phyloP scores from a whole-genome alignment of 2,888 invertebrate species.

The Phaedon cochleariae region DNA sequence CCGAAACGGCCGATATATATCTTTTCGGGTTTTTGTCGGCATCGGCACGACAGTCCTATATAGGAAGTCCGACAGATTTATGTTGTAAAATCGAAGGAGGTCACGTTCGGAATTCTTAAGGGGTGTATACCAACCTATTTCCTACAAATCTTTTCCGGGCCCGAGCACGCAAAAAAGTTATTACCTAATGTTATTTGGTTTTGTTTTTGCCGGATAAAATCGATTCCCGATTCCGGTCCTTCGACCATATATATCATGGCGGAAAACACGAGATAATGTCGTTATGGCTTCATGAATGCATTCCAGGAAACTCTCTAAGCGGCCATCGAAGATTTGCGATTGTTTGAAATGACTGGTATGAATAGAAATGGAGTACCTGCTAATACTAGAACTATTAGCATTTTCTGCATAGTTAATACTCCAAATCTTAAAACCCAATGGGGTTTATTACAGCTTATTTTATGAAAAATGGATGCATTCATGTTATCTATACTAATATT shows the following conservation, averaged over 20 bases:
- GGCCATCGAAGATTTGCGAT: too few relatives aligned
- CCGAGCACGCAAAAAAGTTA: constrained; percentile 40
- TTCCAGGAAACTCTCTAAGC: too few relatives aligned
- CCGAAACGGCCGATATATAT: constrained; percentile 40
- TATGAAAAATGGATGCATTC: too few relatives aligned
- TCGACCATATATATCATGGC: constrained; percentile 17
- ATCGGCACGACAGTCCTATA: constrained; percentile 37
- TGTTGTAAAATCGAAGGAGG: constrained; percentile 31
- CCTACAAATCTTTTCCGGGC: constrained; percentile 43
- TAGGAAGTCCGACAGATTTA: constrained; percentile 42
- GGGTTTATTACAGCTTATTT: too few relatives aligned
- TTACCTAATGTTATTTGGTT: constrained; percentile 38
- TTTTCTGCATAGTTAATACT: too few relatives aligned
- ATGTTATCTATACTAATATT: too few relatives aligned
- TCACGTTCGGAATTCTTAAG: constrained; percentile 34
- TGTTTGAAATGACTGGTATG: too few relatives aligned
- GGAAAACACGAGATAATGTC: neutral
- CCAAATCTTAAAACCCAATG: too few relatives aligned
- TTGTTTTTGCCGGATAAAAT: constrained; percentile 29
- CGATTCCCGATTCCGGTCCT: constrained; percentile 26
- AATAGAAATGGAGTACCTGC: too few relatives aligned
- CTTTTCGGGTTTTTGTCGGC: constrained; percentile 37
- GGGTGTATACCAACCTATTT: constrained; percentile 34
- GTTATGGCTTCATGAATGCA: neutral
- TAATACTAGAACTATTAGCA: too few relatives aligned